Base-by-base conservation (phyloP, 2,888 invertebrate species). In the Sesia apiformis region DNA sequence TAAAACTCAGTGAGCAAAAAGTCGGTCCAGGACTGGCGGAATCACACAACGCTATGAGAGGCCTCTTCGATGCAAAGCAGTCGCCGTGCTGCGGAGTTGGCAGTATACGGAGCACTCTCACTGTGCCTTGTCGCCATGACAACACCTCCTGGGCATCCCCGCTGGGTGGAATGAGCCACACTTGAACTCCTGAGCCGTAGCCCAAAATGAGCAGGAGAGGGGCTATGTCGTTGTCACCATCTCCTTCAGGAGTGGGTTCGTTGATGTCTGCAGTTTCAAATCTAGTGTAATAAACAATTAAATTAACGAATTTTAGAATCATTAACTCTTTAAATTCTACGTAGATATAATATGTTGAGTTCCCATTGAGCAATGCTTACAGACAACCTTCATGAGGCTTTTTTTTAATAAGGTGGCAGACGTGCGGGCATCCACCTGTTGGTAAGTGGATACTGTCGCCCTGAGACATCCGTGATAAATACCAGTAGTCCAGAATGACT, bases 91-190 rank as follows among this genome's bases (percentile, higher is more conserved):
- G 90, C 60, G 98, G 97, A 56, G 94, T 93, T 5, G 97, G 97
- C 73, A 98, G 90, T 66, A 98, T 91, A 78, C 95, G 93, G 62
- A 98, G 90, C 55, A 66, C 97, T 92, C 94, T 76, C 52, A 98
- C 96, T 60, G 94, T 93, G 54, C 98, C 97, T 81, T 98, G 97
- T 53, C 97, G 92, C 94, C 98, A 97, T 3, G 98, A 98, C 57
- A 99, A 84, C 39, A 98, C 95, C 84, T 98, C 98, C 58, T 95
- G 94, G 3, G 98, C 98, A 77, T 98, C 98, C 38, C 98, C 98
- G 66, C 93, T 95, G 5, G 95, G 95, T 8, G 94, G 93, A 59
- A 97, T 92, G 54, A 95, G 91, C 97, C 97, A 97, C 51, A 96
- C 94, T 93, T 96, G 82, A 39, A 87, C 85, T 40, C 79, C 88